These are phyloP conservation scores for Spondyliosoma cantharus DNA, from an alignment of 2,797 vertebrate genomes.

Conservation along the genomic window DNA sequence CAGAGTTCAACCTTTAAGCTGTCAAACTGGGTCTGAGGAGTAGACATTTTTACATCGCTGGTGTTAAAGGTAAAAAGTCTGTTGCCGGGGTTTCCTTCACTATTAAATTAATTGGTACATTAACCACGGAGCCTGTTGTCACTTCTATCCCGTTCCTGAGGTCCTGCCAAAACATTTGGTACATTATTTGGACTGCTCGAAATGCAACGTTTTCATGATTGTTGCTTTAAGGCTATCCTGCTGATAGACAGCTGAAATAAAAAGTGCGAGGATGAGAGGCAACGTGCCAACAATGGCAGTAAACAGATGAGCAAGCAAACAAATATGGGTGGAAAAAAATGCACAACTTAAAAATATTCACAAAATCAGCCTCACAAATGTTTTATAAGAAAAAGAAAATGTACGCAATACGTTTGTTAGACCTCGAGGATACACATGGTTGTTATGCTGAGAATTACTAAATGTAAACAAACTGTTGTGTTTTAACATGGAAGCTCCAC, in stretches of 20 bases:
- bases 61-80: constrained; percentile 10
- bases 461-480: background rate
- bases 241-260: background rate
- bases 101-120: background rate
- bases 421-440: background rate
- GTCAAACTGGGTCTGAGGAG: background rate
- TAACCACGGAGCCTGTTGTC: background rate
- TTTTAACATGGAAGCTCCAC: background rate
- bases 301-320: background rate
- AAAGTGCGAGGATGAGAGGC: no score
- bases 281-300: background rate
- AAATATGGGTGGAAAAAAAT: no score
- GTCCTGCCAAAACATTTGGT: background rate
- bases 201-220: background rate
- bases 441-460: background rate
- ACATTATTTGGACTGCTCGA: background rate
- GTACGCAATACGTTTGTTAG: background rate
- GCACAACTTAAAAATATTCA: background rate
- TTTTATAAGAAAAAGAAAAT: background rate
- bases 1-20: background rate
- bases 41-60: background rate
- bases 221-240: background rate
- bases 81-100: background rate
- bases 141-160: no score
- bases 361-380: background rate